Evolutionary conservation across 1,140 invertebrate genomes (phyloP), one percentile per base, ranked within the genome.

Genomic region (Cyphomyrmex costatus): DNA sequence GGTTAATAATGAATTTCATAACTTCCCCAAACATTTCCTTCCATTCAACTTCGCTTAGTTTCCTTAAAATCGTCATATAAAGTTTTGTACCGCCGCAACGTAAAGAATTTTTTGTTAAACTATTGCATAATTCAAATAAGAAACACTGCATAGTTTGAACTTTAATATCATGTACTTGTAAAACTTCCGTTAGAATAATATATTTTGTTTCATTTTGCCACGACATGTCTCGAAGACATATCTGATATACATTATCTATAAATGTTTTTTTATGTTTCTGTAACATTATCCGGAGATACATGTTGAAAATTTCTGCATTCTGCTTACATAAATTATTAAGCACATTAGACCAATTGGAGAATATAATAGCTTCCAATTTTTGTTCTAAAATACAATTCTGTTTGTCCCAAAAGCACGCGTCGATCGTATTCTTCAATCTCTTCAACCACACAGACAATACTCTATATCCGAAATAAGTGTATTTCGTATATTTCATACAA

Each of bases 181-280:
- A 93, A 42, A 94, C 84, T 92, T 93, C 93, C 4, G 89, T 49
- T 10, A 95, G 66, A 73, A 95, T 94, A 58, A 87, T 88, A 49
- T 92, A 95, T 53, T 94, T 94, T 2, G 74, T 90, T 63, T 93
- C 87, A 19, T 93, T 93, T 60, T 92, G 91, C 94, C 94, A 95
- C 10, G 93, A 92, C 19, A 94, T 80, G 8, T 88, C 63, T 68
- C 92, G 27, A 21, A 92, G 36, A 49, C 91, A 93, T 42, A 83
- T 83, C 8, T 83, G 14, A 42, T 93, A 93, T 7, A 91, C 14
- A 49, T 77, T 86, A 46, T 91, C 36, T 10, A 94, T 14, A 85
- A 91, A 93, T 27, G 71, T 63, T 36, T 88, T 88, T 1, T 86
- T 56, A 70, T 94, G 93, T 14, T 94, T 94, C 0, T 88, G 61